Base-by-base conservation (phyloP, 2,888 invertebrate genomes). In the Antheraea yamamai region DNA sequence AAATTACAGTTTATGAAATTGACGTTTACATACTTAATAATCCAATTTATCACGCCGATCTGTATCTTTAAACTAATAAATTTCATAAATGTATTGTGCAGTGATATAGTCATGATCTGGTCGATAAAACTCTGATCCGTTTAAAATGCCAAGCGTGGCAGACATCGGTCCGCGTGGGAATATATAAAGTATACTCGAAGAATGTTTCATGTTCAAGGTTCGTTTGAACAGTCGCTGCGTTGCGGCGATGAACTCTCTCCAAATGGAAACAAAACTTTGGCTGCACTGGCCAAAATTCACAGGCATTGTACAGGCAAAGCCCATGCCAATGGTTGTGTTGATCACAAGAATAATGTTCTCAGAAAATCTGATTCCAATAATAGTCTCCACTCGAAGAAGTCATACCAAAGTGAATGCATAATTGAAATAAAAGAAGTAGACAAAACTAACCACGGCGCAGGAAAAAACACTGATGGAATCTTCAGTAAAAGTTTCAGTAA, bases 261-360 rank as follows among this genome's bases (percentile, higher is more conserved):
- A 35, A 93, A 84, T 78, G 92, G 93, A 30, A 95, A 94, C 75
- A 95, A 95, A 81, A 95, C 92, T 30, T 92, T 95, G 77, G 95
- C 95, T 76, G 95, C 95, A 74, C 89, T 95, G 78, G 95, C 95
- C 81, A 95, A 96, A 84, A 95, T 96, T 77, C 97, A 97, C 87
- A 96, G 96, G 83, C 96, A 96, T 75, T 97, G 97, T 88, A 97
- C 96, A 55, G 97, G 97, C 52, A 96, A 96, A 84, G 96, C 97
- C 0, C 97, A 97, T 86, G 97, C 97, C 18, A 96, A 96, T 81
- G 97, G 97, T 73, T 96, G 96, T 82, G 90, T 91, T 6, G 96
- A 96, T 81, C 91, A 95, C 74, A 91, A 92, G 80, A 91, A 92
- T 75, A 90, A 92, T 81, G 89, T 90, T 73, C 88, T 95, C 20